Base-by-base conservation (phyloP, 2,797 vertebrate species). In the Poeciliopsis infans region DNA sequence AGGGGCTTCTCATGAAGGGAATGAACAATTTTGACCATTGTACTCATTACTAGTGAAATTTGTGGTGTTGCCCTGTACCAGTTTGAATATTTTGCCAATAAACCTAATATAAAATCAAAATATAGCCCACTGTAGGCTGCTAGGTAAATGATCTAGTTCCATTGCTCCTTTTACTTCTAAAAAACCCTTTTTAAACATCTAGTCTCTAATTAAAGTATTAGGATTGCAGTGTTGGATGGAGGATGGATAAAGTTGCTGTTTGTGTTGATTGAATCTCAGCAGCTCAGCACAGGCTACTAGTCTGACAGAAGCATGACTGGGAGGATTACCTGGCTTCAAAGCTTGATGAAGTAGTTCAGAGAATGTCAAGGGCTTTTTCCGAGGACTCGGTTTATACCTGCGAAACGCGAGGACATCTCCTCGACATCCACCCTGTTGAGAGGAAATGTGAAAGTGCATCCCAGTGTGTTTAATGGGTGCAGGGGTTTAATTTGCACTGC, bases 321-420 rank as follows among this genome's bases (percentile, higher is more conserved):
- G 49, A 79, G 80, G 83, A 72, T 85, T 85, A 82, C 77, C 64
- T 61, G 28, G 64, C 83, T 80, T 76, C 53, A 45, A 73, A 78
- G 75, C 77, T 72, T 69, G 53, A 81, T 83, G 46, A 87, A 86
- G 77, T 76, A 41, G 74, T 85, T 79, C 57, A 70, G 86, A 78
- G 85, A 91, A 57, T 28, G 85, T 92, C 85, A 86, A 88, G 79
- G 83, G 80, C 53, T 79, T 86, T 87, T 64, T 41, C 71, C 3
- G 71, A 79, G 86, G 77, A 79, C 86, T 87, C 73, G 25, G 64
- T 80, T 78, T 68, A 80, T 82, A 25, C 79, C 79, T 59, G 86
- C n/a, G 81, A 85, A 87, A 91, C 51, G 68, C 0, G 83, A 88
- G 72, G 85, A 83, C 55, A 33, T 59, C 75, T 71, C 53, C 79